Evolutionary conservation across 1,140 invertebrate species (phyloP).

Genomic region (Cherax quadricarinatus): DNA sequence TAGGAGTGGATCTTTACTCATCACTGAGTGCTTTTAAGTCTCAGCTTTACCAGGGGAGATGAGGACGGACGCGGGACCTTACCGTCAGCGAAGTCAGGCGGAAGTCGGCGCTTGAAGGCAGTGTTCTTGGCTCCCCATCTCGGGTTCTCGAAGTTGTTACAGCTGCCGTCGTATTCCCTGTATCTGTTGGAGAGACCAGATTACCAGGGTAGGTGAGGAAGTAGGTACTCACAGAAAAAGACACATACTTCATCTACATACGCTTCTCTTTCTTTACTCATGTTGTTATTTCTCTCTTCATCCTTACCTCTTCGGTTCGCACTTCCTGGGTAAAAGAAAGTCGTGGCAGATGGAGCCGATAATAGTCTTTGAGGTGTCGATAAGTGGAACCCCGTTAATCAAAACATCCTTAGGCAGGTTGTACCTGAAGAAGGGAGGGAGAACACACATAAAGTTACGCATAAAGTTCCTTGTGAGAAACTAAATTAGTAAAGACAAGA

Average conservation of each 20-base stretch:
- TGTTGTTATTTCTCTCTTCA: slow-evolving; percentile 78
- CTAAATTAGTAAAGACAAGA: no score
- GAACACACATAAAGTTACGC: no score
- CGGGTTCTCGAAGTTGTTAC: slow-evolving; percentile 94
- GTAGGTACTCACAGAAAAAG: no score
- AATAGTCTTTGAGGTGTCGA: slow-evolving; percentile 92
- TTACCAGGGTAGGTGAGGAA: background rate
- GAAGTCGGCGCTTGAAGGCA: slow-evolving; percentile 79
- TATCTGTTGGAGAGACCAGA: slow-evolving; percentile 81
- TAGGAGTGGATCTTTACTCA: no score
- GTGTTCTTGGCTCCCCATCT: slow-evolving; percentile 92
- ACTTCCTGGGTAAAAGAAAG: slow-evolving; percentile 80
- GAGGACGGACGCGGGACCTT: background rate
- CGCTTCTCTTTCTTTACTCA: slow-evolving; percentile 44
- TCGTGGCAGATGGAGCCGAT: slow-evolving; percentile 92
- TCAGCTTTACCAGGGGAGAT: no score
- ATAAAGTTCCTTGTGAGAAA: no score
- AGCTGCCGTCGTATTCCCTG: slow-evolving; percentile 91
- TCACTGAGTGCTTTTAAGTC: no score
- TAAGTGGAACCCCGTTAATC: slow-evolving; percentile 89
- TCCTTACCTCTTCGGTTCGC: slow-evolving; percentile 81
- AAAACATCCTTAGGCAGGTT: slow-evolving; percentile 90
- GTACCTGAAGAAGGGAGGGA: slow-evolving; percentile 81
- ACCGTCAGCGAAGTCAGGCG: slow-evolving; percentile 78
- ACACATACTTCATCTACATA: no score